Base-by-base conservation (phyloP, 2,797 vertebrate genomes). In the Peromyscus attwateri region DNA sequence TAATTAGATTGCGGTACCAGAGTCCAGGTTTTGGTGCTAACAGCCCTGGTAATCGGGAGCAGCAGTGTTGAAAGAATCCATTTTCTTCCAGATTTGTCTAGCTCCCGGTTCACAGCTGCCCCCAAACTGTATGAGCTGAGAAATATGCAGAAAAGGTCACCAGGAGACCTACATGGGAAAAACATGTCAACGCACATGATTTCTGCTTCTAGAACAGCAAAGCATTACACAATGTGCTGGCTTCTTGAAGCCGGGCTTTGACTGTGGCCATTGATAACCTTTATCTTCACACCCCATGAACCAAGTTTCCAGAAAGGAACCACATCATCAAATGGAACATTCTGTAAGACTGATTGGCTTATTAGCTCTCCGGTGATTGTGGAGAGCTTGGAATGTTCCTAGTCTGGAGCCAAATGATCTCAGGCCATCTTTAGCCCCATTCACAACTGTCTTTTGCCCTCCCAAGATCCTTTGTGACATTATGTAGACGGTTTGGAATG, bases 151-250 rank as follows among this genome's bases (percentile, higher is more conserved):
- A 76, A 57, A 79, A 92, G 49, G 75, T 1, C 37, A 43, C 11
- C 9, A 34, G 37, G 60, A 52, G 73, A 82, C n/a, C 25, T 19
- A 55, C 9, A 27, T 52, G 70, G 57, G 21, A 87, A 34, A 79
- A 19, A 11, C 11, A 82, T 68, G 87, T 46, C 85, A 94, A 60
- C 27, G 37, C 13, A 49, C 49, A 66, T 43, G 1, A 11, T 85
- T 87, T 80, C 46, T 93, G 68, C 43, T 89, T 94, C 70, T 49
- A 60, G 17, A 29, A 46, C 55, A 87, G 80, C 75, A 95, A 75
- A 71, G 16, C 31, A 82, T 76, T 37, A 57, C 12, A 4, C 6
- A 14, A 25, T 88, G 3, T 90, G 82, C 46, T 16, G 40, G 46
- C 13, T n/a, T 71, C 79, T 62, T 73, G 55, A 60, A 77, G 11